phyloP scores from a whole-genome alignment of 2,888 invertebrate genomes.

The Eudemis profundana region DNA sequence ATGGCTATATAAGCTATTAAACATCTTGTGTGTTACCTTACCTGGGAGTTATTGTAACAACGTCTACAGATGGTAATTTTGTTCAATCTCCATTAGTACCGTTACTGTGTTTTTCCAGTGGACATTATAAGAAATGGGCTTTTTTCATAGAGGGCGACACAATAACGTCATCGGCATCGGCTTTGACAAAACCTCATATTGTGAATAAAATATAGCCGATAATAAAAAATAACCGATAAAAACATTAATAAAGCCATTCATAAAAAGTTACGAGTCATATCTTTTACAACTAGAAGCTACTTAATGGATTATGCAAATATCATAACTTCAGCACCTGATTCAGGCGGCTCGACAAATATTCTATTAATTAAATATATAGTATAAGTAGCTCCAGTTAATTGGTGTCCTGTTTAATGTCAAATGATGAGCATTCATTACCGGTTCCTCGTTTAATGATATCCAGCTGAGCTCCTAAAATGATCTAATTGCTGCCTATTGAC shows the following conservation, averaged over 20 bases:
- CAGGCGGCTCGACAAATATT: conserved; percentile 28
- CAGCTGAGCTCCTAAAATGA: conserved; percentile 60
- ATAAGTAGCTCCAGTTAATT: conserved; percentile 26
- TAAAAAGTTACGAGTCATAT: conserved; percentile 11
- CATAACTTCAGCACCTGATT: conserved; percentile 13
- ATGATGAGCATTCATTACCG: conserved; percentile 48
- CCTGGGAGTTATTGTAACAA: too few relatives aligned
- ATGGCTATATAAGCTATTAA: too few relatives aligned
- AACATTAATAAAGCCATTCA: conserved; percentile 14
- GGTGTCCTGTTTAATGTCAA: conserved; percentile 51
- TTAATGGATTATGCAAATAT: conserved; percentile 37
- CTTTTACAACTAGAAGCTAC: conserved; percentile 10
- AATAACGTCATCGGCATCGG: not conserved
- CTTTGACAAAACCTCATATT: not conserved
- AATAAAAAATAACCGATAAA: not conserved
- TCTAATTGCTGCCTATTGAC: conserved; percentile 65
- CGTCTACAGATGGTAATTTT: too few relatives aligned
- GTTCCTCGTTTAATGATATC: conserved; percentile 55
- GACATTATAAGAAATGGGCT: too few relatives aligned
- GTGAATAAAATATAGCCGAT: not conserved
- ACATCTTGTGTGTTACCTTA: too few relatives aligned
- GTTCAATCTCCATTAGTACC: too few relatives aligned
- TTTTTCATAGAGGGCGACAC: too few relatives aligned
- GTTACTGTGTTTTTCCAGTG: too few relatives aligned
- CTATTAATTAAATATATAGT: conserved; percentile 11